Evolutionary conservation across 2,888 invertebrate species (phyloP), one percentile per base, ranked within the genome.

Genomic region (Frankliniella intonsa): DNA sequence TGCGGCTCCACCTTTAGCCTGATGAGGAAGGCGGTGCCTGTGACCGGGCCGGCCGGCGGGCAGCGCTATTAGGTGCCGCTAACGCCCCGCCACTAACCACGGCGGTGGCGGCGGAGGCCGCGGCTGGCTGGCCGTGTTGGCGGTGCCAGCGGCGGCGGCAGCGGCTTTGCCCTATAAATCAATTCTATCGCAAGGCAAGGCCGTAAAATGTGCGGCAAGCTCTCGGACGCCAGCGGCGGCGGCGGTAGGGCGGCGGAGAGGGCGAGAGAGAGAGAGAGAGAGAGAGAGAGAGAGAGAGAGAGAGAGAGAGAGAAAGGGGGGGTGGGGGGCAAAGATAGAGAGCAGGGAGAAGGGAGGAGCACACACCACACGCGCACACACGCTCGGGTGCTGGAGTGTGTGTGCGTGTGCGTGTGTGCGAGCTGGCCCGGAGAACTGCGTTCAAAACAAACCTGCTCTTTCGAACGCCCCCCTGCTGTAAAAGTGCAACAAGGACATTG

Each of bases 201-300:
- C 69, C 69, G 25, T 76, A 76, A 76, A 76, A 76, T 76, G 69
- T 76, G 69, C 69, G 69, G 69, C 69, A 76, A 76, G 22, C 69
- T 76, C 69, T 76, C 25, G 69, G 69, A 76, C 69, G 69, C 69
- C 69, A 12, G 25, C 22, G 69, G 69, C 69, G 69, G 69, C 69
- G 69, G 69, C 69, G 69, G 69, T 76, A 25, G 69, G 69, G 69
- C 69, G 69, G 62, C 62, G 17, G 14, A 62, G 19, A 38, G 62
- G 17, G 14, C 11, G 62, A n/a, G 62, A 62, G 17, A n/a, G n/a
- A 62, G 62, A 62, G n/a, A 7, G 62, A 17, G 7, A 7, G 62
- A 62, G 62, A 62, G 62, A 14, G 62, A 9, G 62, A 62, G 62
- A 10, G 17, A 55, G 55, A 55, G 55, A 55, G 9, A 38, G 55